A percentile compares a stretch with the other conserved stretches of the same genome.
Conservation (phyloP, 2,797 vertebrate species). For the Danio aesculapii region DNA sequence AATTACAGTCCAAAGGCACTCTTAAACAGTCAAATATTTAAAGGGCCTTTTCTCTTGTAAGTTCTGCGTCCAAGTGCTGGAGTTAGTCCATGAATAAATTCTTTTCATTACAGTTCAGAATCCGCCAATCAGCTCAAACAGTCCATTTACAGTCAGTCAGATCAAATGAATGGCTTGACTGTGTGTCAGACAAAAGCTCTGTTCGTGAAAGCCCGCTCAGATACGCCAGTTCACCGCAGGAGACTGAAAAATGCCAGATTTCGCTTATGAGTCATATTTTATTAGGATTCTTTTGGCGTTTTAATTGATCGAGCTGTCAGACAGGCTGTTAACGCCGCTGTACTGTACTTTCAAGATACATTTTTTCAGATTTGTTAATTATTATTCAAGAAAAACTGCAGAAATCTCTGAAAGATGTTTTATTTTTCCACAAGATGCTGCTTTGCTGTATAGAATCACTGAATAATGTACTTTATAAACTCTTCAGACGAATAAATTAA, state of each 20-base stretch:
- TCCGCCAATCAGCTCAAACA: constrained; percentile 30
- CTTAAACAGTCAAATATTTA: background rate
- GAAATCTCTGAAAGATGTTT: no score
- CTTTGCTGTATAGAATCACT: no score
- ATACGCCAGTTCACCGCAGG: constrained; percentile 33
- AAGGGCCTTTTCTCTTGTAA: constrained; percentile 3
- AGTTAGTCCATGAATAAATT: constrained; percentile 32
- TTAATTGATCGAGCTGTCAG: constrained; percentile 6
- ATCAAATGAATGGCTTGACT: constrained; percentile 44
- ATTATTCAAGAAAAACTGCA: background rate
- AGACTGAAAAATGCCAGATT: constrained; percentile 11
- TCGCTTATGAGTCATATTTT: constrained; percentile 14
- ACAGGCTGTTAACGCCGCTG: background rate
- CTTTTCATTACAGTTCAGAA: constrained; percentile 43
- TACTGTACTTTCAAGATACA: background rate
- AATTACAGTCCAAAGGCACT: background rate
- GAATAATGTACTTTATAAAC: no score
- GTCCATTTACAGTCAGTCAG: constrained; percentile 32
- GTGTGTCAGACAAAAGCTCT: constrained; percentile 41
- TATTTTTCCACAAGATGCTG: no score
- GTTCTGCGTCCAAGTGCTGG: constrained; percentile 1
- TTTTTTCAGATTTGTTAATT: background rate
- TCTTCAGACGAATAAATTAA: no score
- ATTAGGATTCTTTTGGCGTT: background rate
- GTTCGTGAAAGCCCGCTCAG: background rate